Conservation (phyloP, 2,113 vertebrate genomes). For the Eurystomus gularis region DNA sequence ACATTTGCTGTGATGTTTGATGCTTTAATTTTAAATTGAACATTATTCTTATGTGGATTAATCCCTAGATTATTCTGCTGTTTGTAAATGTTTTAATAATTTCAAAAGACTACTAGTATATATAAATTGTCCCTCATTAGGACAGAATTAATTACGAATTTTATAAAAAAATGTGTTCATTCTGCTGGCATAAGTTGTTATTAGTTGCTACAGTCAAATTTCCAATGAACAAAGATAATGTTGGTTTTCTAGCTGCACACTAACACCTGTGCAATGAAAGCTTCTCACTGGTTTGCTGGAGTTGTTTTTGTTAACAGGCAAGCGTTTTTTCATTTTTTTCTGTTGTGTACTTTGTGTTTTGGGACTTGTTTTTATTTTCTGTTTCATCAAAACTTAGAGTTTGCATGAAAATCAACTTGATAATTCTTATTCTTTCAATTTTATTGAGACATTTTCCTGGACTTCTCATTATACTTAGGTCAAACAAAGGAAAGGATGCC, state of each 20-base stretch:
- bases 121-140: background rate
- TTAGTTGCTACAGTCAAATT: background rate
- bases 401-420: background rate
- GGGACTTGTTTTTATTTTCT: background rate
- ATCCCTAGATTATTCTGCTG: background rate
- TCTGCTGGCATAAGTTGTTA: background rate
- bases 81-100: background rate
- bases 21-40: conserved; percentile 18
- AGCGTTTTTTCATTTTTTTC: fast-evolving
- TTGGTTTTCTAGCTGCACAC: background rate
- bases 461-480: background rate
- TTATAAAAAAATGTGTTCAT: background rate
- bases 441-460: background rate
- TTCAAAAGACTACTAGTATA: background rate
- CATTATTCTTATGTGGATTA: background rate
- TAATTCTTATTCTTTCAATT: background rate
- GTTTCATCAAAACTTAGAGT: background rate
- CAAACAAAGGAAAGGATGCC: background rate
- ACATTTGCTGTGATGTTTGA: background rate
- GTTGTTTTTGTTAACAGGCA: background rate
- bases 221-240: background rate
- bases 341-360: background rate
- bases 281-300: background rate
- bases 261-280: background rate
- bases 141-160: background rate